These are phyloP conservation scores for Alouatta palliata DNA, from an alignment of 2,113 vertebrate genomes.

Conservation along the genomic window DNA sequence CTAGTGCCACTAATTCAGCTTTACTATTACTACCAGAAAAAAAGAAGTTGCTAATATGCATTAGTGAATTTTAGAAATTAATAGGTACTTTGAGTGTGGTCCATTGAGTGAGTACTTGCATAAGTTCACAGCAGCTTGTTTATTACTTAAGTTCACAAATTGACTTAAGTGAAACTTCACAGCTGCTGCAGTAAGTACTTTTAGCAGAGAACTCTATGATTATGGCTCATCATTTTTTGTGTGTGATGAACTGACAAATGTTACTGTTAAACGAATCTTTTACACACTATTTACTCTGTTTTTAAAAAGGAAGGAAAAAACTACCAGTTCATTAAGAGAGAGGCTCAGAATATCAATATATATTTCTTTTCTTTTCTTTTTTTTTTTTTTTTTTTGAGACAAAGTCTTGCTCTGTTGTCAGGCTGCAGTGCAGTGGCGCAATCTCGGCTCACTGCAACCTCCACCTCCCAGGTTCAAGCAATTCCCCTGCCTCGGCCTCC, in stretches of 20 bases:
- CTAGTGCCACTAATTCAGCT: not conserved
- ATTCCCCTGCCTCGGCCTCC: too few species aligned
- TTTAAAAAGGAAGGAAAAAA: not conserved
- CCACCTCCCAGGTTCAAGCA: too few species aligned
- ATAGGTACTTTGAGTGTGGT: not conserved
- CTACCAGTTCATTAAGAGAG: not conserved
- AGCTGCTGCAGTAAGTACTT: not conserved
- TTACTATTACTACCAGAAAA: not conserved
- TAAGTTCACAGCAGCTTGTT: not conserved
- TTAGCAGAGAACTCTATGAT: not conserved
- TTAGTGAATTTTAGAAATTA: conserved; percentile 14
- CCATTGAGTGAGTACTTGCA: not conserved
- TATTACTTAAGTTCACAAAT: not conserved
- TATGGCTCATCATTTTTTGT: not conserved
- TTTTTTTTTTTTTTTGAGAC: too few species aligned
- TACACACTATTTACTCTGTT: not conserved
- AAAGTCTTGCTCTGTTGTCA: too few species aligned
- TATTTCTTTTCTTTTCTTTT: too few species aligned
- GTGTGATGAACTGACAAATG: not conserved
- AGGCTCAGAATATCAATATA: not conserved
- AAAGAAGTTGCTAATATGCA: not conserved
- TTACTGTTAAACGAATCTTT: not conserved
- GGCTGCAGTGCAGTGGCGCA: too few species aligned
- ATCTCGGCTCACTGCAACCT: too few species aligned
- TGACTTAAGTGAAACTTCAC: not conserved